Evolutionary conservation across 1,140 invertebrate species (phyloP).

Genomic region (Leptinotarsa texana): DNA sequence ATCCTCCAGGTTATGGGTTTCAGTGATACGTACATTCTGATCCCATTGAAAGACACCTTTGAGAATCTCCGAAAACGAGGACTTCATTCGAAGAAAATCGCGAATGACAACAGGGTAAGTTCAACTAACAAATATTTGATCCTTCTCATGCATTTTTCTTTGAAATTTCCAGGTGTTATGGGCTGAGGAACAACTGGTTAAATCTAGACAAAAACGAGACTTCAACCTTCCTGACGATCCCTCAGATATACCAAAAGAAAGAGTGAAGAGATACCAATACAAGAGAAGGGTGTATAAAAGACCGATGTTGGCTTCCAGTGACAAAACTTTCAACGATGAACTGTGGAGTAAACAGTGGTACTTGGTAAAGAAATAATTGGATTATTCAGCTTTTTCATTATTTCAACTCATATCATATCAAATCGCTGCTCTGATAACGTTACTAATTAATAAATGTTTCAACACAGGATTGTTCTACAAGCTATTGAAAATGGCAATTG

Average conservation of each 20-base stretch:
- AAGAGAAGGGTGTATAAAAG: conserved; percentile 17
- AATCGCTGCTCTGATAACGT: too few species aligned
- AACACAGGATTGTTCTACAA: too few species aligned
- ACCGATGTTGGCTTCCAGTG: conserved; percentile 22
- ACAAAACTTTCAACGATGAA: conserved; percentile 76
- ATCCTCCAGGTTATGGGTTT: conserved; percentile 60
- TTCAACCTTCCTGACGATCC: conserved; percentile 50
- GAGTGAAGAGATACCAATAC: conserved; percentile 36
- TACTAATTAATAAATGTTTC: too few species aligned
- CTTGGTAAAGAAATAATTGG: conserved; percentile 66
- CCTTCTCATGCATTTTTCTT: background rate
- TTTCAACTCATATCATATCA: too few species aligned
- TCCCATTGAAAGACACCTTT: conserved; percentile 57
- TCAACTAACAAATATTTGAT: background rate
- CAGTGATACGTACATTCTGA: conserved; percentile 60
- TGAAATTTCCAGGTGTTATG: conserved; percentile 63
- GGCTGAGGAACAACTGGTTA: conserved; percentile 70
- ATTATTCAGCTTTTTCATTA: background rate
- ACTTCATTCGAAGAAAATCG: conserved; percentile 44
- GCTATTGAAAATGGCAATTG: too few species aligned
- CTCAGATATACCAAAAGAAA: conserved; percentile 34
- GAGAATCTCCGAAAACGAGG: conserved; percentile 53
- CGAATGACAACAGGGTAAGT: conserved; percentile 55
- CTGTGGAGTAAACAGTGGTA: conserved; percentile 91
- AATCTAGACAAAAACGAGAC: conserved; percentile 68